Base-by-base conservation (phyloP, 2,888 invertebrate species). In the Eudasyphora cyanicolor region DNA sequence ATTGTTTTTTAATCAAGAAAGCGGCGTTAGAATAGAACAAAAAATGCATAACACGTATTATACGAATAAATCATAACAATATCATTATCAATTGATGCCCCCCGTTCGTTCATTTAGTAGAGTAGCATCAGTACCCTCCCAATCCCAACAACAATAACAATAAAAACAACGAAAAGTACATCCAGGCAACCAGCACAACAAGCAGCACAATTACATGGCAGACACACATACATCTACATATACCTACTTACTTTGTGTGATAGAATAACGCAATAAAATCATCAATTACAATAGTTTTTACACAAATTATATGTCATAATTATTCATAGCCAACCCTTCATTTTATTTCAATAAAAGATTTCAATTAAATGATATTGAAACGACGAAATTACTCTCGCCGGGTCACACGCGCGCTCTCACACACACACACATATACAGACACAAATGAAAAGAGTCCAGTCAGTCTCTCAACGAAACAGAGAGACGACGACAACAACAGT, bases 241-340 rank as follows among this genome's bases (percentile, higher is more conserved):
- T 32, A 32, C 32, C 3, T 45, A 45, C 5, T 45, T 45, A n/a
- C 24, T 17, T 19, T 3, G 21, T 21, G 21, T 4, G 4, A 17
- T 54, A n/a, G 54, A 35, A 71, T 77, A 80, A 76, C 73, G 69
- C 78, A 81, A 78, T 76, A 81, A 81, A 84, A 84, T 78, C 78
- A 79, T 82, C 74, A 84, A 82, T 82, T 82, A 82, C 77, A 79
- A 84, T 79, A 79, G 64, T 79, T 84, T 79, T 84, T 79, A 82
- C 70, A 84, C 77, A 84, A 84, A 79, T 76, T 82, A 69, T 71
- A 70, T 82, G 82, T 82, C 84, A 82, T 77, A 84, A 82, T 82
- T 82, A 82, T 82, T 79, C 79, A 79, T 67, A 19, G 67, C 6
- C 67, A 67, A 67, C 42, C 67, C 67, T 67, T 42, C 67, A 67